phyloP scores from a whole-genome alignment of 2,113 vertebrate genomes.

The Pampusana beccarii region DNA sequence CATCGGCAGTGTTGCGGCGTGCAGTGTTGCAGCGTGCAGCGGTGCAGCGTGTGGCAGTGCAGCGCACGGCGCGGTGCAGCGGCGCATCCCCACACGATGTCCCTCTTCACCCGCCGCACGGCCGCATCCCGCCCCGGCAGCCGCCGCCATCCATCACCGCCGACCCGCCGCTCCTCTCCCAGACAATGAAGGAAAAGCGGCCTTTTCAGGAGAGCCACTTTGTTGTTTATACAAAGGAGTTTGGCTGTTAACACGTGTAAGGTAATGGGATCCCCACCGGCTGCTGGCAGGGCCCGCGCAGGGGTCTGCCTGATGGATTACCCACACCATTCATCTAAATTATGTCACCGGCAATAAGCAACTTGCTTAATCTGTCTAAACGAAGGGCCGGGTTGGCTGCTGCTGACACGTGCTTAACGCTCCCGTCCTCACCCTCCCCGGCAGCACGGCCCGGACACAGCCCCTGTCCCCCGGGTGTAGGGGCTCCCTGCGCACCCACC shows the following conservation, averaged over 20 bases:
- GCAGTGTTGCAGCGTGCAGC: background rate
- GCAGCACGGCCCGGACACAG: background rate
- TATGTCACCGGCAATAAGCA: constrained; percentile 83
- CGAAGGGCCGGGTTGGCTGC: constrained; percentile 75
- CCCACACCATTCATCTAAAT: constrained; percentile 88
- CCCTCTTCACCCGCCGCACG: constrained; percentile 77
- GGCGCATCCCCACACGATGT: constrained; percentile 79
- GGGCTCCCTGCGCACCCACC: too few species aligned
- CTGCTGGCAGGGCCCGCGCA: constrained; percentile 58
- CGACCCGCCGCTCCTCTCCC: constrained; percentile 68
- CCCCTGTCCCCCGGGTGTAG: background rate
- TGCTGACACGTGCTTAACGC: constrained; percentile 75
- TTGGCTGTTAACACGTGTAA: constrained; percentile 83
- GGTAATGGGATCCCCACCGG: constrained; percentile 81
- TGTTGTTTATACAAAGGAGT: constrained; percentile 81
- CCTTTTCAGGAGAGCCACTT: constrained; percentile 74
- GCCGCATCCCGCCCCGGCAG: constrained; percentile 49
- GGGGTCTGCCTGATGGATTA: constrained; percentile 79
- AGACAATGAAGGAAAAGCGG: constrained; percentile 66
- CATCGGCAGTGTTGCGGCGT: too few species aligned
- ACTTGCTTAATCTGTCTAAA: constrained; percentile 78
- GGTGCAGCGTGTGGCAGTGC: background rate
- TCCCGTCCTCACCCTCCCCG: background rate
- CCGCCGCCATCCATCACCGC: constrained; percentile 77
- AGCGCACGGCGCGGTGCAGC: background rate